Conservation (phyloP, 2,113 vertebrate species). For the Xiphias gladius region DNA sequence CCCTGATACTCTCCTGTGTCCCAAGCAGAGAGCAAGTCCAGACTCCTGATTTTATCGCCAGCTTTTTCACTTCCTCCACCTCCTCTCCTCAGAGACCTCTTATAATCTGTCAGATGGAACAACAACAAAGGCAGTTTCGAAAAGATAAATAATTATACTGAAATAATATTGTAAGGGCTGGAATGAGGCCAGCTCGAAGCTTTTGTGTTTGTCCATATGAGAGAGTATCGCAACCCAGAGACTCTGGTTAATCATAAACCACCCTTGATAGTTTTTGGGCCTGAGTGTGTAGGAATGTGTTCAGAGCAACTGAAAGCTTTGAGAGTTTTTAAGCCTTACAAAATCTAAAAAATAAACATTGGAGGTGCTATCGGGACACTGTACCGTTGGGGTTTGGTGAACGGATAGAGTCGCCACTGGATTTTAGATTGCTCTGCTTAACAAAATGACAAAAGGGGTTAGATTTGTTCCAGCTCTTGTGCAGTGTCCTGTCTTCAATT, state of each 20-base stretch:
- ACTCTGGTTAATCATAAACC: constrained; percentile 30
- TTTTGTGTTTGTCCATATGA: constrained; percentile 21
- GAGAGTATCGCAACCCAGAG: constrained; percentile 15
- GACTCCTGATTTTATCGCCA: constrained; percentile 54
- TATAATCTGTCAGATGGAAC: constrained; percentile 12
- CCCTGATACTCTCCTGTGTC: constrained; percentile 38
- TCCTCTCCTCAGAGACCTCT: constrained; percentile 19
- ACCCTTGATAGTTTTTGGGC: background rate
- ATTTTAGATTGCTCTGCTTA: background rate
- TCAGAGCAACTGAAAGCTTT: background rate
- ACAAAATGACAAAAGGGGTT: constrained; percentile 16
- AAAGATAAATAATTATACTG: constrained; percentile 32
- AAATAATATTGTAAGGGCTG: constrained; percentile 21
- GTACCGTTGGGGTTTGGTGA: background rate
- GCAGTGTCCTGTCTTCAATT: constrained; percentile 11
- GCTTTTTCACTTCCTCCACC: constrained; percentile 37
- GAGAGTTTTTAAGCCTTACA: background rate
- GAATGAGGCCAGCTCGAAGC: background rate
- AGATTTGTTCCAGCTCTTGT: background rate
- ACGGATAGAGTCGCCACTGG: background rate
- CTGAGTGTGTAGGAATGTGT: constrained; percentile 11
- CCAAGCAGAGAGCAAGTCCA: constrained; percentile 39
- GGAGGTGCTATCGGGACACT: constrained; percentile 13
- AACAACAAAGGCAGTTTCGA: constrained; percentile 1
- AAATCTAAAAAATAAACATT: constrained; percentile 14